A percentile compares a stretch with the other conserved stretches of the same genome.
Evolutionary conservation across 1,140 invertebrate species (phyloP).

Genomic region (Drosophila melanica): DNA sequence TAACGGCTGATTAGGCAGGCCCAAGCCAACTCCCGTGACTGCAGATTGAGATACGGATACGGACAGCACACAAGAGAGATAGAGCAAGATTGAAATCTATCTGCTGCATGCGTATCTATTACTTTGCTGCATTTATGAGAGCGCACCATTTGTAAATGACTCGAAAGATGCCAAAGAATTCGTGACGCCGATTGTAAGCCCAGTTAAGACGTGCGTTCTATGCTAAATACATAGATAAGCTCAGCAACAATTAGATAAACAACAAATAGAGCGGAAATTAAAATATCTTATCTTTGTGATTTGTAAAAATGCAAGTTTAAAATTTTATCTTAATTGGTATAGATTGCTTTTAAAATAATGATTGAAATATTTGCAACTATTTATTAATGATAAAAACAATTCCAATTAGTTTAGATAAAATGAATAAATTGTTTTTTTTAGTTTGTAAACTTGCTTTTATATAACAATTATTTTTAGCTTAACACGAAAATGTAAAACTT

Average conservation of each 20-base stretch:
- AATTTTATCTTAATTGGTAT: not conserved
- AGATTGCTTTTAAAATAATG: not conserved
- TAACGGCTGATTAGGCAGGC: conserved; percentile 66
- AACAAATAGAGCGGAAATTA: conserved; percentile 5
- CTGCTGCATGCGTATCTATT: conserved; percentile 32
- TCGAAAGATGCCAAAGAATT: conserved; percentile 21
- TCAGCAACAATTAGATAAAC: conserved; percentile 13
- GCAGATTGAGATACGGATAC: conserved; percentile 33
- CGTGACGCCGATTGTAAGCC: conserved; percentile 10
- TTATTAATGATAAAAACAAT: not conserved
- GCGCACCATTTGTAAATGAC: conserved; percentile 3
- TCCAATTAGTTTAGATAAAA: not conserved
- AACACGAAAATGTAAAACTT: too few species aligned
- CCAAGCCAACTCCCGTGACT: not conserved
- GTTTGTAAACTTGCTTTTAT: too few species aligned
- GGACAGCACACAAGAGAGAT: conserved; percentile 2
- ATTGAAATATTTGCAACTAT: not conserved
- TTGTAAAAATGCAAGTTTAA: not conserved
- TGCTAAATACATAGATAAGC: not conserved
- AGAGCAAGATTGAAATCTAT: conserved; percentile 46
- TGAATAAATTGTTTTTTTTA: too few species aligned
- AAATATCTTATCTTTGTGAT: not conserved
- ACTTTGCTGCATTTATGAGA: conserved; percentile 21
- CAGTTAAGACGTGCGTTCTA: conserved; percentile 2
- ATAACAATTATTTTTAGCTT: too few species aligned